Evolutionary conservation across 2,113 vertebrate species (phyloP).

Genomic region (Actenoides lindsayi): DNA sequence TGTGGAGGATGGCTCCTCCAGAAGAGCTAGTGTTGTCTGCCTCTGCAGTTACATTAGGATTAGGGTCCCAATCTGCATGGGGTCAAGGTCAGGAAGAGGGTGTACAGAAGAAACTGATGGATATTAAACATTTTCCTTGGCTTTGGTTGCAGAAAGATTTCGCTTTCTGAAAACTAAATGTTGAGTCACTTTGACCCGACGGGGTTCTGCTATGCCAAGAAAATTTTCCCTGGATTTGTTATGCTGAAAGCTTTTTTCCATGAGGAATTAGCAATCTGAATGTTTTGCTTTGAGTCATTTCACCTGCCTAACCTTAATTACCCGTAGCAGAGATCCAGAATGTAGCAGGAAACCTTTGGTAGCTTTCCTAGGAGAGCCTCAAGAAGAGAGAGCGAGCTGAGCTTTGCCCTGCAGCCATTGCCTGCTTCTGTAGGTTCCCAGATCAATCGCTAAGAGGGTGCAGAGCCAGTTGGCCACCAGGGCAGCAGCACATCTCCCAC

Average conservation of each 20-base stretch:
- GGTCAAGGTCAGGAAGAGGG: neutral
- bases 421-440: neutral
- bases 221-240: neutral
- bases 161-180: neutral
- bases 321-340: neutral
- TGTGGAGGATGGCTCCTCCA: neutral
- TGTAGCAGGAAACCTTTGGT: neutral
- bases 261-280: neutral
- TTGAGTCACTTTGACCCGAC: neutral
- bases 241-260: neutral
- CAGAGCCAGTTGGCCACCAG: slow-evolving; percentile 44
- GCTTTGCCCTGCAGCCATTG: slow-evolving; percentile 28
- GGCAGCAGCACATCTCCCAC: slow-evolving; percentile 31
- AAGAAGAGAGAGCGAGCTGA: neutral
- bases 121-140: neutral
- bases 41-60: neutral
- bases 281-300: neutral
- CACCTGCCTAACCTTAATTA: neutral
- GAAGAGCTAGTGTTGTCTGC: neutral
- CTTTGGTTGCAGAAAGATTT: neutral
- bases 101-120: neutral
- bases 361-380: neutral
- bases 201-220: neutral
- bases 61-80: neutral
- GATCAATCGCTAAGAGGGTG: slow-evolving; percentile 43